Conservation (phyloP, 2,797 vertebrate genomes). For the Cyprinodon diabolis region DNA sequence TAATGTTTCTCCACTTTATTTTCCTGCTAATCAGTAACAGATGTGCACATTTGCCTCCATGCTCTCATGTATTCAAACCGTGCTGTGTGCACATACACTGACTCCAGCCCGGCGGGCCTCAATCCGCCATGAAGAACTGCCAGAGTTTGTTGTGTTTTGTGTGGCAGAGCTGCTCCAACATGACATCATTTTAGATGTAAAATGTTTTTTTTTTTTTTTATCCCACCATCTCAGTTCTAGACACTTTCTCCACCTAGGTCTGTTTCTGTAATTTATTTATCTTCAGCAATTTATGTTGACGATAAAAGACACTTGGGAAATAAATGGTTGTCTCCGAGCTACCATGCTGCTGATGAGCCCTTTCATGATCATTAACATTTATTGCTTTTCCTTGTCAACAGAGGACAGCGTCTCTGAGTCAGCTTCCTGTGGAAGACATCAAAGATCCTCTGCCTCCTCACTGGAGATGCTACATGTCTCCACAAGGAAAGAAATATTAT, state of each 20-base stretch:
- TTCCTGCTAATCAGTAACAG: slow-evolving; percentile 65
- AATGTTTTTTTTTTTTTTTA: slow-evolving; percentile 18
- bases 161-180: slow-evolving; percentile 17
- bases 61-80: slow-evolving; percentile 3
- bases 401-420: slow-evolving; percentile 88
- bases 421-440: slow-evolving; percentile 87
- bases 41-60: slow-evolving; percentile 53
- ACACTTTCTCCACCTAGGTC: slow-evolving; percentile 10
- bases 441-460: slow-evolving; percentile 86
- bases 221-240: slow-evolving; percentile 10
- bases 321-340: slow-evolving; percentile 1
- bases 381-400: slow-evolving; percentile 67
- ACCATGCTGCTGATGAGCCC: background rate
- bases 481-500: slow-evolving; percentile 93
- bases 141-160: slow-evolving; percentile 43
- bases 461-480: slow-evolving; percentile 96
- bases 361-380: slow-evolving; percentile 15
- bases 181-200: slow-evolving; percentile 67
- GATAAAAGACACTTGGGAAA: slow-evolving; percentile 14
- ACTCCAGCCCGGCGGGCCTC: slow-evolving; percentile 10
- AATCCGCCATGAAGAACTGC: slow-evolving; percentile 8
- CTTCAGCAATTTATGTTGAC: slow-evolving; percentile 12
- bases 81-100: slow-evolving; percentile 22
- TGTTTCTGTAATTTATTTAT: slow-evolving; percentile 9
- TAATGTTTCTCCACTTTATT: slow-evolving; percentile 48